These are phyloP conservation scores for Oophaga pumilio DNA, from an alignment of 2,113 vertebrate genomes.

Conservation along the genomic window DNA sequence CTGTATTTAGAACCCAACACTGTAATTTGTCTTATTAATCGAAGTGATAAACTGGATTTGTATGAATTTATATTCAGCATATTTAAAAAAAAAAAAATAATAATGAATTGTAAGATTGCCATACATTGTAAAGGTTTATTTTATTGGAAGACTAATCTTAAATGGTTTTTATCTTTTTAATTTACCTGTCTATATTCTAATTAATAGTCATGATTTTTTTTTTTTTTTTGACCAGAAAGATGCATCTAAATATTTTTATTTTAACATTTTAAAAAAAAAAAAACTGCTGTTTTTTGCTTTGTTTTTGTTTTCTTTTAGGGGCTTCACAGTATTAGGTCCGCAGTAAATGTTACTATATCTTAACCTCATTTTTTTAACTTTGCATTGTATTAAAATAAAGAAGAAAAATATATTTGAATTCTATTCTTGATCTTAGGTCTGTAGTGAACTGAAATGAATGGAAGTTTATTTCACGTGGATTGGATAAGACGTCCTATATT, in stretches of 20 bases:
- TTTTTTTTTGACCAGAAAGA: neutral
- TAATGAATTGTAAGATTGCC: too few relatives aligned
- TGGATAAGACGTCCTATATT: constrained; percentile 73
- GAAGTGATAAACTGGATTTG: constrained; percentile 27
- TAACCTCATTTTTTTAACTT: constrained; percentile 62
- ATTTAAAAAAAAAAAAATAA: constrained; percentile 7
- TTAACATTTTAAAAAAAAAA: neutral
- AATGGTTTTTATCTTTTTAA: neutral
- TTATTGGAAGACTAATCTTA: constrained; percentile 18
- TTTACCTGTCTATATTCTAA: too few relatives aligned
- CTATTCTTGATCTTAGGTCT: constrained; percentile 62
- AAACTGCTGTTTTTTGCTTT: neutral
- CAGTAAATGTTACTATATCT: constrained; percentile 60
- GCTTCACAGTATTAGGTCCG: constrained; percentile 63
- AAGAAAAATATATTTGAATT: constrained; percentile 56
- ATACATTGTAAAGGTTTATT: constrained; percentile 12
- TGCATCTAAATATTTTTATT: neutral
- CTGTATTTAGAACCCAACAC: neutral
- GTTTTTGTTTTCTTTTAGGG: constrained; percentile 57
- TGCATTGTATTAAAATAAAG: constrained; percentile 55
- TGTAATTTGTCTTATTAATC: neutral
- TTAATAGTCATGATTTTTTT: neutral
- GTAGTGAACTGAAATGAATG: constrained; percentile 65
- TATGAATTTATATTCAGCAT: constrained; percentile 20
- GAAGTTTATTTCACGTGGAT: constrained; percentile 69